Evolutionary conservation across 2,888 invertebrate genomes (phyloP).

Genomic region (Erebia aethiops): DNA sequence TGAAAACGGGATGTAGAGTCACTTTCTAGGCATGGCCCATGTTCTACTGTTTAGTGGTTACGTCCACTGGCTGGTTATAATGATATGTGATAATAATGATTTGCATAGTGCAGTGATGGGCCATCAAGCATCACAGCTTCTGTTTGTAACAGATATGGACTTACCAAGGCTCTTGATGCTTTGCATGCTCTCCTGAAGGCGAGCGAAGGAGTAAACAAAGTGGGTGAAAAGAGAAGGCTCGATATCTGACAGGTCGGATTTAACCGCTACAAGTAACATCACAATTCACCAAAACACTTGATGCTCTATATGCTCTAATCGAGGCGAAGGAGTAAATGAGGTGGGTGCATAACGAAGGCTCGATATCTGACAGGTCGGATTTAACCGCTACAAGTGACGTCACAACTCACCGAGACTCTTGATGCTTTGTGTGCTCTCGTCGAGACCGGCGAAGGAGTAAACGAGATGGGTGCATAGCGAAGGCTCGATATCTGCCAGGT

Average conservation of each 20-base stretch:
- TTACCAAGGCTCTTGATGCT: slow-evolving; percentile 87
- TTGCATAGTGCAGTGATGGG: too few relatives aligned
- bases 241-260: slow-evolving; percentile 84
- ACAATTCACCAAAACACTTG: slow-evolving; percentile 85
- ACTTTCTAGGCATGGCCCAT: too few relatives aligned
- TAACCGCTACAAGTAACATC: slow-evolving; percentile 36
- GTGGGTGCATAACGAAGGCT: slow-evolving; percentile 90
- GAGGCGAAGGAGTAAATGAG: slow-evolving; percentile 92
- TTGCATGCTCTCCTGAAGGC: slow-evolving; percentile 86
- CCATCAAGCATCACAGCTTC: too few relatives aligned
- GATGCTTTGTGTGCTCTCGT: slow-evolving; percentile 85
- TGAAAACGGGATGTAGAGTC: too few relatives aligned
- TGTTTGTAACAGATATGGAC: slow-evolving; percentile 32
- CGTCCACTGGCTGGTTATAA: too few relatives aligned
- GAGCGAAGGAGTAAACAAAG: slow-evolving; percentile 91
- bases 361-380: slow-evolving; percentile 86
- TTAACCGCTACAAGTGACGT: slow-evolving; percentile 45
- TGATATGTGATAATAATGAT: too few relatives aligned
- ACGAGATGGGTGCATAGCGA: slow-evolving; percentile 91
- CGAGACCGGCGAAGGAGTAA: slow-evolving; percentile 91
- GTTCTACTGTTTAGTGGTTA: too few relatives aligned
- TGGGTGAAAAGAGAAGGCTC: slow-evolving; percentile 77
- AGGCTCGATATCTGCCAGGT: slow-evolving; percentile 87
- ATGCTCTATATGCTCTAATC: slow-evolving; percentile 86
- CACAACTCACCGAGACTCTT: slow-evolving; percentile 85